Evolutionary conservation across 2,113 vertebrate genomes (phyloP), one percentile per base, ranked within the genome.

Genomic region (Progne subis): DNA sequence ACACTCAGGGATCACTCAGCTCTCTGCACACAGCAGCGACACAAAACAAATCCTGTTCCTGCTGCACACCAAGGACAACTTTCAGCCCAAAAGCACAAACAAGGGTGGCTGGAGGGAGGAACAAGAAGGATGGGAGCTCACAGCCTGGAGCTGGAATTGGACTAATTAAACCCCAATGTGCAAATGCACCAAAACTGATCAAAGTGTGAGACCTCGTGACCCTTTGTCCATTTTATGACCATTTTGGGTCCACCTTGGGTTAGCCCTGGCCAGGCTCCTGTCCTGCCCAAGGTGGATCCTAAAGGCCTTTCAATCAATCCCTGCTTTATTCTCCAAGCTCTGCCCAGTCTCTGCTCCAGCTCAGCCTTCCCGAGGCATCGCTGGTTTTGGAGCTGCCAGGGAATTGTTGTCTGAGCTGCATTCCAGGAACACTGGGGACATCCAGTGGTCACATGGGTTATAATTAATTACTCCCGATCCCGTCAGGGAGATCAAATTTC

Each of bases 401-500:
- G 29, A 83, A 84, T 75, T 11, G 85, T 39, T 77, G 34, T 10
- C 49, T 90, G 19, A 3, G 29, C 61, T 24, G 69, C 92, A 97
- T 97, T 94, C 69, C 90, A 98, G 96, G 98, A 94, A 86, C 96
- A n/a, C 86, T 97, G 97, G 95, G 96, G 98, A 98, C 98, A 98
- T 98, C 98, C 97, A 98, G 98, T 96, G 98, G 98, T 93, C 96
- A 86, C 29, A 52, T 20, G 74, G 89, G 91, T 95, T 96, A 82
- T 77, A 95, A 97, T 97, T 97, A 97, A 97, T 97, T 95, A 94
- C 96, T 97, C 85, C 82, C 5, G 7, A 95, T 86, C 82, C 92
- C 32, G 12, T 88, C 95, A 71, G 64, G 26, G 53, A 39, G 52
- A 84, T 82, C 72, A 85, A 6, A 52, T 94, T 92, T 61, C 82